Evolutionary conservation across 2,888 invertebrate genomes (phyloP).

Genomic region (Eupithecia insigniata): DNA sequence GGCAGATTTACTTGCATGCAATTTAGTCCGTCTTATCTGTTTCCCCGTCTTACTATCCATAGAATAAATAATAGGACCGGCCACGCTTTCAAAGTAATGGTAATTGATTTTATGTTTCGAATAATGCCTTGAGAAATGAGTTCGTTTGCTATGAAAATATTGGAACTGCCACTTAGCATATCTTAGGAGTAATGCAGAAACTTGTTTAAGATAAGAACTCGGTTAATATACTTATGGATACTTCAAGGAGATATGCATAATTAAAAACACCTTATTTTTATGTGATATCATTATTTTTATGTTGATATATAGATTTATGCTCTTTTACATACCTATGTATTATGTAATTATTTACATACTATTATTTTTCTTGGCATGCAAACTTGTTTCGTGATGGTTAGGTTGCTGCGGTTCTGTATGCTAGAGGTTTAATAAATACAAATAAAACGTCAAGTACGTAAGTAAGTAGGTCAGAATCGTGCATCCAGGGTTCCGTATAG

Average conservation of each 20-base stretch:
- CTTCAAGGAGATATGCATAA: constrained; percentile 22
- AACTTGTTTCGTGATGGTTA: not conserved
- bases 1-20: constrained; percentile 57
- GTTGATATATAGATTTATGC: constrained; percentile 11
- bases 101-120: constrained; percentile 72
- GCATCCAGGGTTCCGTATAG: too few species aligned
- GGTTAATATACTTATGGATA: constrained; percentile 30
- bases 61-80: constrained; percentile 39
- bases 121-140: constrained; percentile 54
- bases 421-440: too few species aligned
- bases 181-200: constrained; percentile 35
- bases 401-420: not conserved
- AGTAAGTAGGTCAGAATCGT: too few species aligned
- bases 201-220: constrained; percentile 37
- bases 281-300: constrained; percentile 20
- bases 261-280: constrained; percentile 32
- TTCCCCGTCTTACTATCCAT: constrained; percentile 45
- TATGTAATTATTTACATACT: too few species aligned
- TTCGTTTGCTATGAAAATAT: constrained; percentile 43
- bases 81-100: constrained; percentile 65
- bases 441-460: too few species aligned
- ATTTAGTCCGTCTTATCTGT: constrained; percentile 60
- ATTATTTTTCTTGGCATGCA: constrained; percentile 5
- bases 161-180: constrained; percentile 41
- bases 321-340: constrained; percentile 10